Evolutionary conservation across 2,888 invertebrate species (phyloP).

Genomic region (Aleiodes leptofemur): DNA sequence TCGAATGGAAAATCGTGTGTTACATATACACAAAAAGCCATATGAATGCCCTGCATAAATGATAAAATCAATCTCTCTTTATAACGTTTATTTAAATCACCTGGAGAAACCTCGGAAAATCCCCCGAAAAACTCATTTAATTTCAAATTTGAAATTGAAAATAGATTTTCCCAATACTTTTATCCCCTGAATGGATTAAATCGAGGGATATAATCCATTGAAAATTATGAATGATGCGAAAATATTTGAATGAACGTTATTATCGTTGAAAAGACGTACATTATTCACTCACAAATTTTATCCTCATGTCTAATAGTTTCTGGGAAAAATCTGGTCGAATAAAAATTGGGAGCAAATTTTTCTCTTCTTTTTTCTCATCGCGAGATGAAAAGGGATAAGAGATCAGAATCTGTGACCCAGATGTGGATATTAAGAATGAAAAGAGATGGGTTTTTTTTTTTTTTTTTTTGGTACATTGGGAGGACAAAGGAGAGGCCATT

Average conservation of each 20-base stretch:
- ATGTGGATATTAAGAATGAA: slow-evolving; percentile 15
- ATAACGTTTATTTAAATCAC: too few relatives aligned
- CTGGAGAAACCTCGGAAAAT: neutral
- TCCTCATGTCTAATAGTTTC: too few relatives aligned
- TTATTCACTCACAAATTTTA: too few relatives aligned
- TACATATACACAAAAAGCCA: neutral
- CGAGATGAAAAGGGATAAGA: slow-evolving; percentile 9
- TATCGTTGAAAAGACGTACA: too few relatives aligned
- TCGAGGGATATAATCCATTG: too few relatives aligned
- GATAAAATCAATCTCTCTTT: neutral
- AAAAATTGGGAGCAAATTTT: too few relatives aligned
- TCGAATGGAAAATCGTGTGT: slow-evolving; percentile 44
- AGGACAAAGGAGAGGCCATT: slow-evolving; percentile 22
- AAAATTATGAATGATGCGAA: too few relatives aligned
- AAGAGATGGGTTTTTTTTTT: neutral
- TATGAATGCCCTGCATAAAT: slow-evolving; percentile 13
- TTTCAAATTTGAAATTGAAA: too few relatives aligned
- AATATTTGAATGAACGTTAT: too few relatives aligned
- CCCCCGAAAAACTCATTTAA: neutral
- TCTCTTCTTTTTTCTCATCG: neutral
- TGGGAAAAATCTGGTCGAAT: too few relatives aligned
- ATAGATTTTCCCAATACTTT: too few relatives aligned
- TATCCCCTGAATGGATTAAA: too few relatives aligned
- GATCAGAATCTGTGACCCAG: slow-evolving; percentile 28
- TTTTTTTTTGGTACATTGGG: neutral